Conservation (phyloP, 2,797 vertebrate genomes). For the Anableps anableps region DNA sequence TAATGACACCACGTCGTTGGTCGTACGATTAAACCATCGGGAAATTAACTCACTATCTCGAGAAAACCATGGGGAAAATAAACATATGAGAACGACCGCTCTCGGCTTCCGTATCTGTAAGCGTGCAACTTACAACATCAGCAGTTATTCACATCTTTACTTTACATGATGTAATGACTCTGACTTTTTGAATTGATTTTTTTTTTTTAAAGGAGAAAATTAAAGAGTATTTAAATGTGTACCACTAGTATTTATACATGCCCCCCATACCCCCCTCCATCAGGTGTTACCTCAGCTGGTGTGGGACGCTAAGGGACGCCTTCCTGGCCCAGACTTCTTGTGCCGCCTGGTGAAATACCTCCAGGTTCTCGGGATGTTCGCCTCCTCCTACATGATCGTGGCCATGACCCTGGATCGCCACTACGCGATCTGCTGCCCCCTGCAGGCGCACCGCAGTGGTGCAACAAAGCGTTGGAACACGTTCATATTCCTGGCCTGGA, state of each 20-base stretch:
- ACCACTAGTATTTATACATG: not conserved
- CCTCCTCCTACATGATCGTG: conserved; percentile 96
- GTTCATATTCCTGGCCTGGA: conserved; percentile 88
- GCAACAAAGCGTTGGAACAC: conserved; percentile 84
- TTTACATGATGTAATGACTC: not conserved
- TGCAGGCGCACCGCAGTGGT: conserved; percentile 89
- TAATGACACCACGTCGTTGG: too few species aligned
- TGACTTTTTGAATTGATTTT: not conserved
- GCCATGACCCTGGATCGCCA: conserved; percentile 95
- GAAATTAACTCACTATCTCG: too few species aligned
- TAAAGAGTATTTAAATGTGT: not conserved
- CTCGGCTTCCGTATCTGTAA: too few species aligned
- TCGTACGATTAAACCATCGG: too few species aligned
- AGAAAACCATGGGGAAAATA: too few species aligned
- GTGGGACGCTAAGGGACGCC: conserved; percentile 91
- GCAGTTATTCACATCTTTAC: too few species aligned
- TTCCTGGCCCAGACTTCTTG: conserved; percentile 87
- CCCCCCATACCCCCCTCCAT: conserved; percentile 19
- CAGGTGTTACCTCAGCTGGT: conserved; percentile 95
- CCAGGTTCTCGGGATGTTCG: conserved; percentile 97
- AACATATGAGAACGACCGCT: too few species aligned
- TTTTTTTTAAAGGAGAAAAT: too few species aligned
- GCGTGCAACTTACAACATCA: too few species aligned
- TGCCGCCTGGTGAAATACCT: conserved; percentile 96
- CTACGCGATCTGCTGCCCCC: conserved; percentile 92